Evolutionary conservation across 1,140 invertebrate species (phyloP), one percentile per base, ranked within the genome.

Genomic region (Trichoplusia ni): DNA sequence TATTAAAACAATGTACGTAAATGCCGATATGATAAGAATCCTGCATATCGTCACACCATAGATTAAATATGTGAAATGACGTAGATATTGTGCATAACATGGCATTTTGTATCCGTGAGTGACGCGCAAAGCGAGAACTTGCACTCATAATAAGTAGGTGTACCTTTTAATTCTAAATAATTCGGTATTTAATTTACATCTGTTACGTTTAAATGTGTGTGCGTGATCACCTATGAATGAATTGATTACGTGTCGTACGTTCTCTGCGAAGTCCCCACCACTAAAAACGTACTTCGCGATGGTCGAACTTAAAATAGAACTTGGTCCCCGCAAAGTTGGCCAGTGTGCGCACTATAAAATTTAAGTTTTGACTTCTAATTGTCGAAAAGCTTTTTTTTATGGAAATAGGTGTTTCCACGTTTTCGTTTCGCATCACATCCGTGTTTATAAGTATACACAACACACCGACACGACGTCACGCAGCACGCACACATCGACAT

Each of bases 391-490:
- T 31, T 21, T 35, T 23, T 46, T 51, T 58, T 37, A 33, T 40
- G 54, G 63, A 69, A 79, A 71, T 73, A 75, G 61, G 56, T 62
- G 67, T 72, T 74, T 70, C 64, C 67, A 77, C 59, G 47, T 70
- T 51, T 59, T 65, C 29, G 40, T 58, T 72, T 71, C 64, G 40
- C 62, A 60, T 51, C 29, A 73, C 64, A 79, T 77, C 77, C 74
- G 70, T 85, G 75, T 85, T 79, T 82, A 79, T 75, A 75, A 75
- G 73, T 69, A 53, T 65, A 66, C 64, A 67, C 56, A 65, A 46
- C 71, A 77, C 79, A 84, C 82, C 75, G 81, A 85, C 81, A 82
- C 74, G 47, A 86, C 86, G 86, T 86, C 84, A 86, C 75, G 60
- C 40, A 49, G 44, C 63, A 68, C 75, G 62, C 82, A 80, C 79